Conservation (phyloP, 1,140 invertebrate species). For the Artemia franciscana region DNA sequence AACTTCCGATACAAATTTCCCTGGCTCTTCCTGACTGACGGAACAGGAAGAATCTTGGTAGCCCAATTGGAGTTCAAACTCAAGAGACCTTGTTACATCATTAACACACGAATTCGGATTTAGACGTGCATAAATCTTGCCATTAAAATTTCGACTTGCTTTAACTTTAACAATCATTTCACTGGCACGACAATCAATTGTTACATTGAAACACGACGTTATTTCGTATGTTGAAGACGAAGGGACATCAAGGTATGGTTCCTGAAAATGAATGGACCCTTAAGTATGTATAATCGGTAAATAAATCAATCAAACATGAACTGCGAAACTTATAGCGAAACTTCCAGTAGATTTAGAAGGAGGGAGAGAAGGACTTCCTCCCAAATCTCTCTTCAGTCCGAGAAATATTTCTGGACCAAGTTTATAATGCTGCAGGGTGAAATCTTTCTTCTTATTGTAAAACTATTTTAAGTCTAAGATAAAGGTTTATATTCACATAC, state of each 20-base stretch:
- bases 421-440: too few relatives aligned
- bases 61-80: slow-evolving; percentile 21
- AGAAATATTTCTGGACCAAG: too few relatives aligned
- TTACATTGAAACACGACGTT: slow-evolving; percentile 27
- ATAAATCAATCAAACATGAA: too few relatives aligned
- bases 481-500: too few relatives aligned
- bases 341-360: too few relatives aligned
- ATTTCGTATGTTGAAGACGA: slow-evolving; percentile 26
- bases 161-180: slow-evolving; percentile 26
- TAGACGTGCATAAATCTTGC: slow-evolving; percentile 27
- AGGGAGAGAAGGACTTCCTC: too few relatives aligned
- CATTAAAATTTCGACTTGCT: slow-evolving; percentile 28
- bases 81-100: slow-evolving; percentile 21
- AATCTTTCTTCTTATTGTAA: too few relatives aligned
- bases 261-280: slow-evolving; percentile 16
- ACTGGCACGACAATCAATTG: slow-evolving; percentile 24
- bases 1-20: slow-evolving; percentile 21
- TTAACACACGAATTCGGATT: slow-evolving; percentile 26
- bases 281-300: too few relatives aligned
- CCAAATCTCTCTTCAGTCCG: too few relatives aligned
- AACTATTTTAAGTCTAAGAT: too few relatives aligned
- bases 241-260: slow-evolving; percentile 25
- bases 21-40: slow-evolving; percentile 21
- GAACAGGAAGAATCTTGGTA: slow-evolving; percentile 24
- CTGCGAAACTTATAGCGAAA: too few relatives aligned